These are phyloP conservation scores for Anarsia innoxiella DNA, from an alignment of 2,888 invertebrate genomes.

Conservation along the genomic window DNA sequence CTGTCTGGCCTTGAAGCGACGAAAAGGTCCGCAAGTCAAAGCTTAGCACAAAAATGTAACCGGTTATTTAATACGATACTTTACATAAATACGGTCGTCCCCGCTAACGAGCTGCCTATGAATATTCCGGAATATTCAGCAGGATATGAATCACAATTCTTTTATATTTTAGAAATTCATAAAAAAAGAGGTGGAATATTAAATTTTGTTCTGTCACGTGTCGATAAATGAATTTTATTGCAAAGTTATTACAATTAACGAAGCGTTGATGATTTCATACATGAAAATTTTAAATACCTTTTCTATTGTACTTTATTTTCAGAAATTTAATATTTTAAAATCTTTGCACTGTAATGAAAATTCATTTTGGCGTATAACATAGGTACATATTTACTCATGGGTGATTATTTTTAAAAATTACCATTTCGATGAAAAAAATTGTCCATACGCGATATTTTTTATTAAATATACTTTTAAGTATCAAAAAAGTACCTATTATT, in stretches of 20 bases:
- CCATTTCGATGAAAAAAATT: too few relatives aligned
- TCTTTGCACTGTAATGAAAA: too few relatives aligned
- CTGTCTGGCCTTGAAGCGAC: background rate
- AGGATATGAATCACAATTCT: slow-evolving; percentile 62
- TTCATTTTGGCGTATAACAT: too few relatives aligned
- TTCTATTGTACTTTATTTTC: too few relatives aligned
- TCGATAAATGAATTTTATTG: background rate
- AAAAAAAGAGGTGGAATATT: slow-evolving; percentile 25
- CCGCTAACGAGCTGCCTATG: slow-evolving; percentile 61
- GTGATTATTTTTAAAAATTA: too few relatives aligned
- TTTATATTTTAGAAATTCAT: slow-evolving; percentile 49
- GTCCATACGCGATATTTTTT: too few relatives aligned
- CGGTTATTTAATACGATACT: slow-evolving; percentile 30
- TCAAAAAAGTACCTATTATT: too few relatives aligned
- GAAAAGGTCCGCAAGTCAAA: background rate
- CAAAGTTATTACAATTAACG: background rate
- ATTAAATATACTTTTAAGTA: too few relatives aligned
- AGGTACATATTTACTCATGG: too few relatives aligned
- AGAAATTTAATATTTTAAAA: too few relatives aligned
- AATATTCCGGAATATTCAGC: slow-evolving; percentile 68
- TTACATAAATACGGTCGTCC: slow-evolving; percentile 46
- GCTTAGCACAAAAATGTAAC: slow-evolving; percentile 13
- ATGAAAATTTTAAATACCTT: too few relatives aligned
- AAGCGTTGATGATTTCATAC: too few relatives aligned
- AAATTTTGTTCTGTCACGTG: slow-evolving; percentile 15